phyloP scores from a whole-genome alignment of 2,888 invertebrate species.

The Carcina quercana region DNA sequence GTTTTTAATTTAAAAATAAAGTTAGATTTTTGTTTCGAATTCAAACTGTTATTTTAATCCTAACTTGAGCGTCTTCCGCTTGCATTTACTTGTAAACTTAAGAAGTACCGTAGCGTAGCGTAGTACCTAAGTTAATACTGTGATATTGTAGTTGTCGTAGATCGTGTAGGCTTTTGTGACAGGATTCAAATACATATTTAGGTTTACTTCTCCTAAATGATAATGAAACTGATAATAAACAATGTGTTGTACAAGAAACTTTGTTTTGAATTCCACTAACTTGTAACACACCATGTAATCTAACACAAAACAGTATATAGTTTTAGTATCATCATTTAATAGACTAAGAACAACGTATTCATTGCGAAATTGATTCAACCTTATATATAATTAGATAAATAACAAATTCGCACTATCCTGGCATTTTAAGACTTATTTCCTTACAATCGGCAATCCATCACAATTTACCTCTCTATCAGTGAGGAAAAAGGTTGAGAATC shows the following conservation, averaged over 20 bases:
- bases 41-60: conserved; percentile 57
- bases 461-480: too few species aligned
- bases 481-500: too few species aligned
- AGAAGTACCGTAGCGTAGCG: conserved; percentile 36
- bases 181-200: conserved; percentile 9
- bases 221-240: conserved; percentile 8
- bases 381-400: too few species aligned
- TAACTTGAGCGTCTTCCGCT: conserved; percentile 55
- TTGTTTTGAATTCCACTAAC: too few species aligned
- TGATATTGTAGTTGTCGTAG: conserved; percentile 43
- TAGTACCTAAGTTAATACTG: conserved; percentile 55
- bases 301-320: too few species aligned
- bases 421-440: too few species aligned
- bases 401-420: too few species aligned
- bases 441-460: too few species aligned
- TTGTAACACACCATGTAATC: too few species aligned
- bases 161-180: conserved; percentile 23
- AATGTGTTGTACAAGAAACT: conserved; percentile 4
- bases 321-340: too few species aligned
- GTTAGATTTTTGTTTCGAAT: conserved; percentile 54
- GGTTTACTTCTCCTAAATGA: conserved; percentile 3
- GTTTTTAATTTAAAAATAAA: conserved; percentile 57
- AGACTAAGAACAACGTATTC: too few species aligned
- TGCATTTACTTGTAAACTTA: conserved; percentile 30
- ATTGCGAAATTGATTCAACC: too few species aligned